phyloP scores from a whole-genome alignment of 2,113 vertebrate species.

The Anhinga anhinga region DNA sequence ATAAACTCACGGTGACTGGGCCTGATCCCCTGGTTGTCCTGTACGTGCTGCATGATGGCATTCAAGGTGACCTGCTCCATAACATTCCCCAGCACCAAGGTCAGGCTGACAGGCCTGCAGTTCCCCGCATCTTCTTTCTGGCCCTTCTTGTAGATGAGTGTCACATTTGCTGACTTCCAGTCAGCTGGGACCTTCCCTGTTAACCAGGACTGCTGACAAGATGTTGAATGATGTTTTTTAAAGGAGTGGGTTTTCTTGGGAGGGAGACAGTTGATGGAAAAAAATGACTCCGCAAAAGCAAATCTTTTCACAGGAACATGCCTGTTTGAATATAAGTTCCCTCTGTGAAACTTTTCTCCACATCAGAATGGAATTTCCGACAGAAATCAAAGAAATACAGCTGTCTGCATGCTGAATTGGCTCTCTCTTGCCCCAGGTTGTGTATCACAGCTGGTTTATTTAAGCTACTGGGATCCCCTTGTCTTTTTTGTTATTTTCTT shows the following conservation, averaged over 20 bases:
- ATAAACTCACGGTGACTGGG: too few relatives aligned
- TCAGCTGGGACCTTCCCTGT: too few relatives aligned
- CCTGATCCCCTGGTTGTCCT: too few relatives aligned
- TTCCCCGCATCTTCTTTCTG: too few relatives aligned
- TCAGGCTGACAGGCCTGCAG: too few relatives aligned
- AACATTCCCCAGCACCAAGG: too few relatives aligned
- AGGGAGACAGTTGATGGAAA: neutral
- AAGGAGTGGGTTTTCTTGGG: accelerated
- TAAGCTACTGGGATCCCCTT: neutral
- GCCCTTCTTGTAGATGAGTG: too few relatives aligned
- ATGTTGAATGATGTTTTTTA: neutral
- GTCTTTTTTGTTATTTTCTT: neutral
- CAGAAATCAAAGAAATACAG: neutral
- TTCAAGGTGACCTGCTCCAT: too few relatives aligned
- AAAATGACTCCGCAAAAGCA: neutral
- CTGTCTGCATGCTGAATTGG: neutral
- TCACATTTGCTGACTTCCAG: too few relatives aligned
- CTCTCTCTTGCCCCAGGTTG: neutral
- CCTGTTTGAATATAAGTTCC: neutral
- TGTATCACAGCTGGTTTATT: neutral
- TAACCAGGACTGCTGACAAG: neutral
- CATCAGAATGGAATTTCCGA: neutral
- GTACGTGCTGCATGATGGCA: too few relatives aligned
- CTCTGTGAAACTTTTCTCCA: neutral
- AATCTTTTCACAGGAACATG: neutral